Base-by-base conservation (phyloP, 2,113 vertebrate genomes). In the Pungitius pungitius region DNA sequence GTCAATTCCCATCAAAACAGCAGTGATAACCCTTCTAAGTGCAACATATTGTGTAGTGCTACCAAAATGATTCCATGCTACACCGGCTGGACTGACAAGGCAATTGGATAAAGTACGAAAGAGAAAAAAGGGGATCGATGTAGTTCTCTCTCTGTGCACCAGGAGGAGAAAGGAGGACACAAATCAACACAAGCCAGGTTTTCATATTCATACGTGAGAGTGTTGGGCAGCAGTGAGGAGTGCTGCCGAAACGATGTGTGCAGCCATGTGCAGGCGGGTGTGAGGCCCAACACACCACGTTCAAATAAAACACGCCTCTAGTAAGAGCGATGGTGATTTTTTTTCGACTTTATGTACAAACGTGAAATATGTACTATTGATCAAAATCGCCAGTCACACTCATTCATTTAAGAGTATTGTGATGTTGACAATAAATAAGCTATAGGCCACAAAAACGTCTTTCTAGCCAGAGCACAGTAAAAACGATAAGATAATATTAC, bases 121-220 rank as follows among this genome's bases (percentile, higher is more conserved):
- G 14, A 40, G 11, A 27, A 42, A 1, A 20, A n/a, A 1, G n/a
- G 39, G 22, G 22, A 47, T 17, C 42, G 4, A 3, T 68, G 47
- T 49, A 40, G 30, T 72, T 72, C 30, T 71, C 22, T 47, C 3
- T 35, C 6, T 51, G 40, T 20, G 26, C 62, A 71, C 45, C 8
- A 72, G 73, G 33, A 39, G 61, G 73, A 17, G 47, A 30, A 3
- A n/a, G 1, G 3, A 37, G n/a, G 22, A 6, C n/a, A 15, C 10
- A 11, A 57, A 52, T 24, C 37, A 40, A 17, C 13, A 35, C 11
- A 49, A 37, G 35, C 10, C 8, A 47, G 42, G 1, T 47, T 30
- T 24, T 71, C 6, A 35, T 3, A 3, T 20, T 35, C 33, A 35
- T 35, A n/a, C 26, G 60, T 18, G 43, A 2, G 2, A 42, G 18